phyloP scores from a whole-genome alignment of 1,140 invertebrate species.

The Drosophila baimaii region DNA sequence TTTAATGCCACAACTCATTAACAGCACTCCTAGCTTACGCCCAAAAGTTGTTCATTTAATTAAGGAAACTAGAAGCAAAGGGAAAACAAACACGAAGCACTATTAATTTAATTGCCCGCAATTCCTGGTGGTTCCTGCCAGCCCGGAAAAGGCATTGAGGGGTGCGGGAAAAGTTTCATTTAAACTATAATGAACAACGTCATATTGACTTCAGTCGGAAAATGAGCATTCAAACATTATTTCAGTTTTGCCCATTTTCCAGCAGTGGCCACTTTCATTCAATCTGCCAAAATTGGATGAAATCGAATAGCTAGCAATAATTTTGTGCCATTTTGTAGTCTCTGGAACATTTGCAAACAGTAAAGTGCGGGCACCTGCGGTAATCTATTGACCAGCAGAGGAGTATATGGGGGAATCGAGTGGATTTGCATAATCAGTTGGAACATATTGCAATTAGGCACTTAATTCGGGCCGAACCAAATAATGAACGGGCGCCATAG shows the following conservation, averaged over 20 bases:
- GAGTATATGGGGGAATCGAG: not conserved
- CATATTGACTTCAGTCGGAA: not conserved
- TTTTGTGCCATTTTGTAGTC: not conserved
- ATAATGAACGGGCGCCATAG: conserved; percentile 1
- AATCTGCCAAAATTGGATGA: not conserved
- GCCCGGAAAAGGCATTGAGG: not conserved
- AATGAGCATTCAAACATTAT: conserved; percentile 7
- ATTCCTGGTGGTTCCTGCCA: not conserved
- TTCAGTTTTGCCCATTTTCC: conserved; percentile 2
- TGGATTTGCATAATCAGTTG: conserved; percentile 52
- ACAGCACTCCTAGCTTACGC: not conserved
- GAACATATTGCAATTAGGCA: conserved; percentile 21
- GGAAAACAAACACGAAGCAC: conserved; percentile 14
- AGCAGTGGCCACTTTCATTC: not conserved
- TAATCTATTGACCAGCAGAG: conserved; percentile 4
- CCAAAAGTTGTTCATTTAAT: conserved; percentile 33
- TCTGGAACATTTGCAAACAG: not conserved
- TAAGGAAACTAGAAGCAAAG: conserved; percentile 25
- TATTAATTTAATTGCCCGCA: conserved; percentile 34
- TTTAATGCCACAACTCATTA: conserved; percentile 30
- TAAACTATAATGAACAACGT: conserved; percentile 34
- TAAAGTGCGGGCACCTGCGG: conserved; percentile 16
- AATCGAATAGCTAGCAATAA: conserved; percentile 7
- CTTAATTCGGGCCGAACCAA: conserved; percentile 16
- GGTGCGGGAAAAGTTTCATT: conserved; percentile 10